These are phyloP conservation scores for Mastigias papua DNA, from an alignment of 30 jellyfish, hydroid and myxozoan genomes.

Conservation along the genomic window DNA sequence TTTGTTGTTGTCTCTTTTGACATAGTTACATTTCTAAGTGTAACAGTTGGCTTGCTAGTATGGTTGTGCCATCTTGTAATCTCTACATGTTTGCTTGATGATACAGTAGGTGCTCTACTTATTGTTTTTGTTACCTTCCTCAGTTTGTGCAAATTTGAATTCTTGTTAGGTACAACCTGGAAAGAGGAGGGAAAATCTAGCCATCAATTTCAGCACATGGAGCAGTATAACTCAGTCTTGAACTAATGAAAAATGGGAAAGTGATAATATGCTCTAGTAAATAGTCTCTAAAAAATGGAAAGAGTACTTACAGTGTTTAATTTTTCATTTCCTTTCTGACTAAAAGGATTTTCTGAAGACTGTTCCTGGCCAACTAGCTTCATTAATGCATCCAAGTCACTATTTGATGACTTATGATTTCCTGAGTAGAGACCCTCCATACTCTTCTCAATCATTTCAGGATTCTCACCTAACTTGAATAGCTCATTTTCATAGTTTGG, in stretches of 20 bases:
- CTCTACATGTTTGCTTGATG: background rate
- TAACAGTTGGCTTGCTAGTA: background rate
- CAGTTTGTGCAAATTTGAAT: background rate
- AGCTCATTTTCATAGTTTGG: background rate
- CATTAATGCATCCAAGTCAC: constrained; percentile 55
- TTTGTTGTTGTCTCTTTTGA: constrained; percentile 8
- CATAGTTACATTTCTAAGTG: background rate
- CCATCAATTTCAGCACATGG: no score
- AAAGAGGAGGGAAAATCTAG: no score
- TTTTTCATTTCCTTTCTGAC: background rate
- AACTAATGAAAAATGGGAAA: no score
- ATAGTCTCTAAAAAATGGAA: background rate
- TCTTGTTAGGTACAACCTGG: background rate
- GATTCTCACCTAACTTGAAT: constrained; percentile 6
- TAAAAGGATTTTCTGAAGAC: background rate
- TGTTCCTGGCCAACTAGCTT: constrained; percentile 14
- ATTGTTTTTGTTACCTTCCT: background rate
- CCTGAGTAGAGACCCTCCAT: background rate
- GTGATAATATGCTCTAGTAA: background rate
- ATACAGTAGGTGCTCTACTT: background rate
- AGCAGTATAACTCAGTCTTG: no score
- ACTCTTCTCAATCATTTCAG: background rate
- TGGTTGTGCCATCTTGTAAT: background rate
- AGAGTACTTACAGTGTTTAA: background rate
- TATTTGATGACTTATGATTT: constrained; percentile 13